Evolutionary conservation across 2,113 vertebrate genomes (phyloP), one percentile per base, ranked within the genome.

Genomic region (Callipepla squamata): DNA sequence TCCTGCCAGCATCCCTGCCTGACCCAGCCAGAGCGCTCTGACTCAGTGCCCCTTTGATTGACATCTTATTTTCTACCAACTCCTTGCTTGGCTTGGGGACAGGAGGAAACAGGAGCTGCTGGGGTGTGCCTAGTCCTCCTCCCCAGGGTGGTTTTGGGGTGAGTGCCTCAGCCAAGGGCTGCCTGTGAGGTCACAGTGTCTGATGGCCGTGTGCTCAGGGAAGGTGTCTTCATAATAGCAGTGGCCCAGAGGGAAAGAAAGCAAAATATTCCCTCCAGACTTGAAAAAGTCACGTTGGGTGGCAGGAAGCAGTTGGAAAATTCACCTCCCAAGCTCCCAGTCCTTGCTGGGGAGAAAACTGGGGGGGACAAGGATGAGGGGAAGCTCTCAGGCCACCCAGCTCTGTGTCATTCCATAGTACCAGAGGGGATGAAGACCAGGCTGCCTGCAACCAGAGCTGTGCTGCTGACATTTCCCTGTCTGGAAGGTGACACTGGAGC

Each of bases 41-140:
- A 94, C 73, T 96, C 93, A 91, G 30, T 11, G 8, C 5, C 48
- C 20, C 67, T 57, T 42, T 55, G 36, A 19, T 59, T 69, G 90
- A 73, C 91, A 77, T 58, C 95, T 95, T 96, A 86, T 95, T 96
- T 95, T 93, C 53, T 34, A 30, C 69, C 13, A 32, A 55, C 62
- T 85, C 50, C 78, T 92, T 9, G 0, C 75, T 90, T 95, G 94
- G 94, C 92, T 38, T 17, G 20, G 65, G 82, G 65, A 88, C 88
- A 95, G 94, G 80, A 94, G 92, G 96, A 95, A 95, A 90, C 47
- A 83, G 65, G 70, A 95, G 69, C 68, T 14, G 73, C 8, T n/a
- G 85, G 73, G 47, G 85, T 32, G 85, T 93, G 53, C 73, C 78
- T 65, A 32, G 79, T 82, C 62, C 87, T 90, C 30, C 50, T 70